Evolutionary conservation across 1,140 invertebrate genomes (phyloP).

Genomic region (Zaprionus gabonicus): DNA sequence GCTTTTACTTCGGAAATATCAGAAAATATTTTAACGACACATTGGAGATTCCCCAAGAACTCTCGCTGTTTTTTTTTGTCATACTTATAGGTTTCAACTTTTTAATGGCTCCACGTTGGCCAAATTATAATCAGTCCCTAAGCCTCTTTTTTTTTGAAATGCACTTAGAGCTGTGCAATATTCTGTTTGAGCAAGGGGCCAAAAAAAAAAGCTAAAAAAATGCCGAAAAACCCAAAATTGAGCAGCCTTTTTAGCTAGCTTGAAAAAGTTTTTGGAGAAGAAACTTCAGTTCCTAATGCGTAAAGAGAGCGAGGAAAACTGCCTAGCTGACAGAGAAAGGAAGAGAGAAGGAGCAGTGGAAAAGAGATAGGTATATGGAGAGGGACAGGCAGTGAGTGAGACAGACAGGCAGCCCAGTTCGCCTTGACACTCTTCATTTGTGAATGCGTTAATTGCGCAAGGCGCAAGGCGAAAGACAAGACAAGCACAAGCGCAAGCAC

Average conservation of each 20-base stretch:
- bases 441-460: slow-evolving; percentile 80
- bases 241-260: slow-evolving; percentile 30
- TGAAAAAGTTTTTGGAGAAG: slow-evolving; percentile 21
- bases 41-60: background rate
- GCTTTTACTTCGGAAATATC: background rate
- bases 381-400: background rate
- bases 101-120: slow-evolving; percentile 35
- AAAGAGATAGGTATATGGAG: too few relatives aligned
- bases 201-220: slow-evolving; percentile 3
- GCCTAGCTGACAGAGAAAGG: background rate
- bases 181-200: slow-evolving; percentile 22
- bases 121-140: slow-evolving; percentile 30
- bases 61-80: background rate
- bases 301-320: background rate
- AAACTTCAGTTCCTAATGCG: slow-evolving; percentile 25
- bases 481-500: slow-evolving; percentile 23
- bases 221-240: background rate
- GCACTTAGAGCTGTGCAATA: slow-evolving; percentile 33
- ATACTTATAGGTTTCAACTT: slow-evolving; percentile 20
- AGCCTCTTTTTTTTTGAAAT: slow-evolving; percentile 18
- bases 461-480: slow-evolving; percentile 49
- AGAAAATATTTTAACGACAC: slow-evolving; percentile 9
- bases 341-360: background rate
- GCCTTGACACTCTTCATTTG: slow-evolving; percentile 82
- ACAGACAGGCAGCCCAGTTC: slow-evolving; percentile 18